Base-by-base conservation (phyloP, 2,113 vertebrate genomes). In the Anarrhichthys ocellatus region DNA sequence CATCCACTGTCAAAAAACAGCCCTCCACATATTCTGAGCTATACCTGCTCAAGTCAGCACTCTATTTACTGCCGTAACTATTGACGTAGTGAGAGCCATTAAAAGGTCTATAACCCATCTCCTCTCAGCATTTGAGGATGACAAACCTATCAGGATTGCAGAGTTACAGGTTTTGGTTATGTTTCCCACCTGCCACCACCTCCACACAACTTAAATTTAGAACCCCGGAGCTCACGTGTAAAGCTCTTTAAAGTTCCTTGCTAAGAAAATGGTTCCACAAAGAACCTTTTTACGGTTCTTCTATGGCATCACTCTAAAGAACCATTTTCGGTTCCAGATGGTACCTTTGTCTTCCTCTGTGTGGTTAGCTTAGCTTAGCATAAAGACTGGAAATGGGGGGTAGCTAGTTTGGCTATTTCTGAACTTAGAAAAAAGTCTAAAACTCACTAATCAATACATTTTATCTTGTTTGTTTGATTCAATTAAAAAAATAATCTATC, bases 31-130 rank as follows among this genome's bases (percentile, higher is more conserved):
- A 42, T 58, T 79, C 42, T 9, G 66, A 76, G 46, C 74, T 5
- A 17, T 18, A 69, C 75, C 63, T 77, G 67, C 63, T 77, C 70
- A 56, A 38, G 78, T 89, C 83, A 86, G 83, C 83, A 81, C 75
- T 56, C 54, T 8, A 18, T 61, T 79, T 87, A 78, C 63, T 3
- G 65, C 36, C 42, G 64, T 56, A 34, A 76, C 66, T 70, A 66
- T 74, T 68, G 76, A 79, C 59, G 66, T 8, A 52, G 15, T 17
- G 46, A 65, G 50, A 15, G 42, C 29, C 54, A 59, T 75, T 78
- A 74, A 71, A 58, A 27, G 42, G 38, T 54, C 48, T 46, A 32
- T 61, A 65, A 54, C 44, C 50, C 42, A 70, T 83, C 56, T 79
- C 22, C 24, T 76, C 18, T 0, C 2, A 13, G 54, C 32, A 17